Evolutionary conservation across 1,140 invertebrate genomes (phyloP).

Genomic region (Cataglyphis hispanica): DNA sequence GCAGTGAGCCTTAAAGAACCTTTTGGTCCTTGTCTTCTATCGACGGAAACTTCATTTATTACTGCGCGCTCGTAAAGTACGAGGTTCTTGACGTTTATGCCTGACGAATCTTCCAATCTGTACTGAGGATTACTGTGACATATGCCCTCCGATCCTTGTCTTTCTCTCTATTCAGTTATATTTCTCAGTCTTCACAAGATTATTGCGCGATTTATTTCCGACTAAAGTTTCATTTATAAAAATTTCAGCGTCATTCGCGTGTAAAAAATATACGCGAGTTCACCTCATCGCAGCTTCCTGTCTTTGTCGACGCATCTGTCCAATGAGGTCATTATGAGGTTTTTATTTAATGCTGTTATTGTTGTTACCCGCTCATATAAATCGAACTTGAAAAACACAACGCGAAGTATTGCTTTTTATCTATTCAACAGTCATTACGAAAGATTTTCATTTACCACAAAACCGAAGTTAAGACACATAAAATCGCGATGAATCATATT

Average conservation of each 20-base stretch:
- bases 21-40: conserved; percentile 2
- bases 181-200: not conserved
- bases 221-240: not conserved
- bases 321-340: not conserved
- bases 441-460: conserved; percentile 28
- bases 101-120: not conserved
- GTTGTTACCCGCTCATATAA: not conserved
- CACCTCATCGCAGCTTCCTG: not conserved
- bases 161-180: not conserved
- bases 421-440: not conserved
- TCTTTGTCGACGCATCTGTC: not conserved
- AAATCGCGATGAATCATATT: not conserved
- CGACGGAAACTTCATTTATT: conserved; percentile 16
- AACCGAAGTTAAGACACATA: not conserved
- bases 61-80: conserved; percentile 1
- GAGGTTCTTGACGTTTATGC: conserved; percentile 4
- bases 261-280: conserved; percentile 14
- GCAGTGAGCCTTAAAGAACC: not conserved
- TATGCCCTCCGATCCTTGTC: not conserved
- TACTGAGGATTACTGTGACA: not conserved
- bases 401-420: not conserved
- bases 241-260: not conserved
- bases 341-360: conserved; percentile 21
- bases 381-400: not conserved
- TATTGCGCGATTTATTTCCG: not conserved